Percentiles rank a stretch among this genome's conserved stretches.
These are phyloP conservation scores for Chelonia mydas DNA, from an alignment of 2,797 vertebrate genomes.

Conservation along the genomic window DNA sequence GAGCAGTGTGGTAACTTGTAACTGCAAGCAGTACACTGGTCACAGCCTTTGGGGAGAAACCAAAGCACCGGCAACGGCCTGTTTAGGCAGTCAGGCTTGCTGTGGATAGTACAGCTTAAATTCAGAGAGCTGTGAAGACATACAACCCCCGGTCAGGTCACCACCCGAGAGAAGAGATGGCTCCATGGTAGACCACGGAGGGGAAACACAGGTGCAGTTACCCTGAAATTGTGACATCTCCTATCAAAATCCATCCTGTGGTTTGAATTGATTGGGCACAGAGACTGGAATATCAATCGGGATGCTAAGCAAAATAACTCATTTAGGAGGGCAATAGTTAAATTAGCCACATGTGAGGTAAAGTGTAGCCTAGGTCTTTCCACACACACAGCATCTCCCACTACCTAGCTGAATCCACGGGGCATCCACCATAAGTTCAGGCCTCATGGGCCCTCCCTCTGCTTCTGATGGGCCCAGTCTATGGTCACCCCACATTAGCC, in stretches of 20 bases:
- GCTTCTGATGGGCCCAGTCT: conserved; percentile 64
- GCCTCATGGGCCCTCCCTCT: conserved; percentile 62
- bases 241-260: background rate
- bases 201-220: background rate
- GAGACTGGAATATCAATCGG: background rate
- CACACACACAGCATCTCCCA: conserved; percentile 5
- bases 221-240: background rate
- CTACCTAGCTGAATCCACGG: background rate
- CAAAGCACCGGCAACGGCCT: background rate
- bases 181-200: background rate
- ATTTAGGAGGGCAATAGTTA: background rate
- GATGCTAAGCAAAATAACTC: background rate
- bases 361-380: background rate
- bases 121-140: background rate
- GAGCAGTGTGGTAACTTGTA: background rate
- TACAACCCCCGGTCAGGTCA: background rate
- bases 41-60: background rate
- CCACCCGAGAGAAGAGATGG: background rate
- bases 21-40: background rate
- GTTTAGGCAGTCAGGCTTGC: background rate
- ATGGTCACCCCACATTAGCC: conserved; percentile 53
- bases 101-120: background rate
- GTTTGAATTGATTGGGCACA: background rate
- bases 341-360: background rate
- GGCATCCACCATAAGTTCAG: background rate